These are phyloP conservation scores for Torymus aiolomorphi DNA, from an alignment of 2,888 invertebrate species.

Conservation along the genomic window DNA sequence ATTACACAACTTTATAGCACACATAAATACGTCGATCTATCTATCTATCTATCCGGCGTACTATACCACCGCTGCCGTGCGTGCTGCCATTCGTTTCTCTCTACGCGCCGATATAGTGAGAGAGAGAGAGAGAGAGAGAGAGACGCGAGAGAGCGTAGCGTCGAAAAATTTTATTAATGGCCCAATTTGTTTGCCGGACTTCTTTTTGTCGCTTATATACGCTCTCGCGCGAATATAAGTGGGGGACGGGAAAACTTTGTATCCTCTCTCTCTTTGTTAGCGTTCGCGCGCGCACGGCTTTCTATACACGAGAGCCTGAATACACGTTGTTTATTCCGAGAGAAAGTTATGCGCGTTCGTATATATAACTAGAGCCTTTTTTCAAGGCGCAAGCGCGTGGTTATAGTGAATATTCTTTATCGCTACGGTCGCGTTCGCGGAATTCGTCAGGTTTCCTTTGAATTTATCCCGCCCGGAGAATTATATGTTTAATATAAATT, in stretches of 20 bases:
- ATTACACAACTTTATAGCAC: conserved; percentile 39
- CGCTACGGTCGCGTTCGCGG: background rate
- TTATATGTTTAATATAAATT: background rate
- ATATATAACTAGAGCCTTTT: conserved; percentile 30
- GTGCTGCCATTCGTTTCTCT: conserved; percentile 31
- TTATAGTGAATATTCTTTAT: conserved; percentile 33
- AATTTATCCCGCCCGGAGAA: background rate
- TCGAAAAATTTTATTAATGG: conserved; percentile 57
- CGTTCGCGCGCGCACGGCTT: no score
- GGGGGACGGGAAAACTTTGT: no score
- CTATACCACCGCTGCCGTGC: no score
- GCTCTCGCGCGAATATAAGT: no score
- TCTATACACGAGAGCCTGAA: no score
- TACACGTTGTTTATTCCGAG: no score
- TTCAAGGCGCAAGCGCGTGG: conserved; percentile 1
- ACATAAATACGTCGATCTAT: conserved; percentile 37
- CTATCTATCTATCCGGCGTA: conserved; percentile 17
- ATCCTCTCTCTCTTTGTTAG: no score
- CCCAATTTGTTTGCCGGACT: conserved; percentile 51
- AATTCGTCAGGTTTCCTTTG: background rate
- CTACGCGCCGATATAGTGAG: conserved; percentile 32
- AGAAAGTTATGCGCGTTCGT: no score
- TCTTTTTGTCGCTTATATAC: conserved; percentile 20
- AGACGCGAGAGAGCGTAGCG: conserved; percentile 28
- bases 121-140: no score